A percentile compares a stretch with the other conserved stretches of the same genome.
These are phyloP conservation scores for Atherinosoma microstoma DNA, from an alignment of 2,797 vertebrate species.

Conservation along the genomic window DNA sequence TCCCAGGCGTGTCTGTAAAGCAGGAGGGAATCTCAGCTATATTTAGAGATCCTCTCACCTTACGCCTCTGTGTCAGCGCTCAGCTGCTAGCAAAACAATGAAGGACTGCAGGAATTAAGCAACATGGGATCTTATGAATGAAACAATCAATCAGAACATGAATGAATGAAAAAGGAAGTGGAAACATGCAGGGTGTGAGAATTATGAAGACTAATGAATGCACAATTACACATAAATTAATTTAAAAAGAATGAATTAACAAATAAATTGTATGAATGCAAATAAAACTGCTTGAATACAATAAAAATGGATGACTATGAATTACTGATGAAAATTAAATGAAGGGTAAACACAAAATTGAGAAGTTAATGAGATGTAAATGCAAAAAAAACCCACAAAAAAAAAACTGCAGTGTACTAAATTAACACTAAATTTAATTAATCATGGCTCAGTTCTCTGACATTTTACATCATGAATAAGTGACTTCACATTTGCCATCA, in stretches of 20 bases:
- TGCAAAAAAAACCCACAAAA: constrained; percentile 32
- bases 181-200: background rate
- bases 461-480: constrained; percentile 39
- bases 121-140: constrained; percentile 39
- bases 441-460: constrained; percentile 42
- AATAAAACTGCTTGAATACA: constrained; percentile 33
- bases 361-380: constrained; percentile 34
- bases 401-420: constrained; percentile 11
- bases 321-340: constrained; percentile 48
- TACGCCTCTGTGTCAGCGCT: constrained; percentile 46
- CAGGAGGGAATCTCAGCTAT: constrained; percentile 71
- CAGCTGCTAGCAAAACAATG: constrained; percentile 60
- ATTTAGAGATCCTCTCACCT: constrained; percentile 68
- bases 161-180: constrained; percentile 17
- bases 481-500: constrained; percentile 30
- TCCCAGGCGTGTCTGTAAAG: constrained; percentile 67
- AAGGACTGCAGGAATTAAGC: constrained; percentile 36
- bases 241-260: constrained; percentile 1
- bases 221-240: background rate
- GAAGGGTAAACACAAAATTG: constrained; percentile 26
- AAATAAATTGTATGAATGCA: background rate
- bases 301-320: constrained; percentile 31
- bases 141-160: constrained; percentile 15
- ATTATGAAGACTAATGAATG: background rate
- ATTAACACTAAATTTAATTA: constrained; percentile 43